These are phyloP conservation scores for Melanostoma mellinum DNA, from an alignment of 2,888 invertebrate genomes.

Conservation along the genomic window DNA sequence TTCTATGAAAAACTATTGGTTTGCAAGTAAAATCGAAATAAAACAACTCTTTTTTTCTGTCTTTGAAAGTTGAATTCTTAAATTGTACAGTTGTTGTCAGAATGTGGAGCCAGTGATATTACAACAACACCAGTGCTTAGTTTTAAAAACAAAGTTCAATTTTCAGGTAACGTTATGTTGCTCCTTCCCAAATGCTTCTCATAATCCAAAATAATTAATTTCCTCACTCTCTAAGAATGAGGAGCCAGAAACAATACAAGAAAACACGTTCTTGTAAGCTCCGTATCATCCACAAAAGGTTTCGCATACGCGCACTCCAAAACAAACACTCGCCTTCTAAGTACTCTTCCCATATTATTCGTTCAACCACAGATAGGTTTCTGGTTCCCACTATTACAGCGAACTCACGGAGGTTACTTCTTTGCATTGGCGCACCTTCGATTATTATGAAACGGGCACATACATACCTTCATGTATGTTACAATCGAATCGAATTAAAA, in stretches of 20 bases:
- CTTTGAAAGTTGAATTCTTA: no score
- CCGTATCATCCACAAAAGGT: constrained; percentile 2
- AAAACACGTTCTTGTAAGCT: constrained; percentile 13
- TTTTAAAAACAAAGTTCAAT: no score
- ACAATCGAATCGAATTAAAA: constrained; percentile 6
- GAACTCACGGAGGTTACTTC: constrained; percentile 31
- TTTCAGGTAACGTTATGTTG: no score
- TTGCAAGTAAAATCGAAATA: no score
- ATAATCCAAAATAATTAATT: no score
- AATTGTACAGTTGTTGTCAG: no score
- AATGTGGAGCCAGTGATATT: no score
- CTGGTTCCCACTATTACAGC: constrained; percentile 14
- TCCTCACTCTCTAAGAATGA: neutral
- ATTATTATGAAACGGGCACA: constrained; percentile 60
- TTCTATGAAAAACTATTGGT: no score
- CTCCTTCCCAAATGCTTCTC: no score
- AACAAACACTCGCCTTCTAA: neutral
- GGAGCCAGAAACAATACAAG: constrained; percentile 17
- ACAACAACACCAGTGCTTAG: no score
- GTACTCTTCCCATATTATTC: constrained; percentile 21
- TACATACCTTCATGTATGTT: constrained; percentile 53
- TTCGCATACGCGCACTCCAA: constrained; percentile 2
- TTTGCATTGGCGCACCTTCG: constrained; percentile 61
- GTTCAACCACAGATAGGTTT: constrained; percentile 11
- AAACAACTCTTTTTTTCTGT: no score